Evolutionary conservation across 2,113 vertebrate genomes (phyloP).

Genomic region (Emydocephalus ijimae): DNA sequence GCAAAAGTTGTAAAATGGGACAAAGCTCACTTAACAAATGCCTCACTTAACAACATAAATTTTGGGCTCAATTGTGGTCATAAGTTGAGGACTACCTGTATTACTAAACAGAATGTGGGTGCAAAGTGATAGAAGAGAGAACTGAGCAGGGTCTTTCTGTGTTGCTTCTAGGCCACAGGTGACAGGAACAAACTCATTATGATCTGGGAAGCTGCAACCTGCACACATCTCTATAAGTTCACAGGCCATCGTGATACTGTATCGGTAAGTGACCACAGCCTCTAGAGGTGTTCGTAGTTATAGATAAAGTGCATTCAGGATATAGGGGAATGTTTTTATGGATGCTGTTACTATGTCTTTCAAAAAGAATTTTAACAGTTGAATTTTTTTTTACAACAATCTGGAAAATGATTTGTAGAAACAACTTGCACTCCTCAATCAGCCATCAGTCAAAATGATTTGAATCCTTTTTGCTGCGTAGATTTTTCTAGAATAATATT

Average conservation of each 20-base stretch:
- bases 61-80: no score
- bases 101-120: not conserved
- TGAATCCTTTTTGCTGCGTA: not conserved
- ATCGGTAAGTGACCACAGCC: constrained; percentile 73
- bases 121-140: not conserved
- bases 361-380: not conserved
- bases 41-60: no score
- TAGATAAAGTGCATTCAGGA: no score
- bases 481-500: not conserved
- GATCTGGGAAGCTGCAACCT: constrained; percentile 88
- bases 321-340: not conserved
- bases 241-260: constrained; percentile 86
- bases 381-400: not conserved
- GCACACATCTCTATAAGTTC: constrained; percentile 86
- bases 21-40: no score
- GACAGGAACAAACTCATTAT: constrained; percentile 91
- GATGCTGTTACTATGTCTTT: not conserved
- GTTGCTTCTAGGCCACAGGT: constrained; percentile 80
- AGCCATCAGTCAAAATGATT: no score
- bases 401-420: not conserved
- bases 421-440: not conserved
- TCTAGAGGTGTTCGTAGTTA: not conserved
- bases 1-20: no score
- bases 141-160: not conserved
- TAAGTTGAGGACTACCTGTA: not conserved